These are phyloP conservation scores for Petrosia ficiformis DNA, from an alignment of 37 sponge, comb jelly and placozoan species.

Conservation along the genomic window DNA sequence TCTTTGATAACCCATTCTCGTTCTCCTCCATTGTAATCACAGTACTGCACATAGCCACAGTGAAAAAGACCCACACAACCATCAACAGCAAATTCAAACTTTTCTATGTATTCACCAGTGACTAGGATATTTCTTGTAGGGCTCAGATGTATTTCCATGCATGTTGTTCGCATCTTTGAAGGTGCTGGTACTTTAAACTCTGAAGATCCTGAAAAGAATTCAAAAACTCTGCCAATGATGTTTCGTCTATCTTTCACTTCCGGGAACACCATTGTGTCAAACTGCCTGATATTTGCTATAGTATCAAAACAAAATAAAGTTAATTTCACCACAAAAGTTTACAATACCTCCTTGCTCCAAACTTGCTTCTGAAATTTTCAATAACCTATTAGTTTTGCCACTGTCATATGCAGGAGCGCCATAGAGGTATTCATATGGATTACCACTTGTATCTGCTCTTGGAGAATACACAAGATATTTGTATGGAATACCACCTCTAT, in stretches of 20 bases:
- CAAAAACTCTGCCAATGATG: not conserved
- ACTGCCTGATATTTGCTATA: conserved; percentile 13
- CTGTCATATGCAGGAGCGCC: not conserved
- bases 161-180: not conserved
- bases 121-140: not conserved
- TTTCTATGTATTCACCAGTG: not conserved
- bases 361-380: not conserved
- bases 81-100: not conserved
- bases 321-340: not conserved
- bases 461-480: conserved; percentile 42
- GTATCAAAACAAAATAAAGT: not conserved
- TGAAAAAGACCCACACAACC: not conserved
- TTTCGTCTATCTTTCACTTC: not conserved
- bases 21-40: not conserved
- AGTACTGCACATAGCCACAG: not conserved
- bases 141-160: not conserved
- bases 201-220: not conserved
- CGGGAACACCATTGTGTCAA: conserved; percentile 50
- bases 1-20: not conserved
- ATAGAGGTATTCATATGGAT: conserved; percentile 10
- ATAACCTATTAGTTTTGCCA: not conserved
- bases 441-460: too few relatives aligned
- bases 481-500: conserved; percentile 24
- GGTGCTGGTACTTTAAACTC: not conserved
- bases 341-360: not conserved